Conservation (phyloP, 1,140 invertebrate species). For the Trichogramma pretiosum region DNA sequence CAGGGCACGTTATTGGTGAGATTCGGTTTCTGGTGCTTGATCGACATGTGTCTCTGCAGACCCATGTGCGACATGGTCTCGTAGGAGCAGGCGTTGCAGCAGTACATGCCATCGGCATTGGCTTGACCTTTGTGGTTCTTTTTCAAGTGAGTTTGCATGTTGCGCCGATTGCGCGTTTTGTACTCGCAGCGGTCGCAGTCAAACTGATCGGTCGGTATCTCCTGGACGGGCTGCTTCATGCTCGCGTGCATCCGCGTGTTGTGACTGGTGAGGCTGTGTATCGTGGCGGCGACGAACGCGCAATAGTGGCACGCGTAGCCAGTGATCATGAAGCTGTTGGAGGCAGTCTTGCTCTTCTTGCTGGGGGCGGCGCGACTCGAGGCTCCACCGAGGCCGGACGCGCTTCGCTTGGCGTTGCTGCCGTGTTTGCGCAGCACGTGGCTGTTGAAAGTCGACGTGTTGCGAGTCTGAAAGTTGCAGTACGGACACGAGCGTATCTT, state of each 20-base stretch:
- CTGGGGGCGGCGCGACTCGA: background rate
- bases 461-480: conserved; percentile 27
- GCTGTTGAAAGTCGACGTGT: conserved; percentile 29
- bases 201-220: conserved; percentile 14
- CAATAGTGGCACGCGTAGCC: conserved; percentile 14
- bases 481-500: conserved; percentile 26
- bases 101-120: conserved; percentile 13
- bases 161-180: background rate
- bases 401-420: no score
- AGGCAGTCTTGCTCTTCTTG: background rate
- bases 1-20: background rate
- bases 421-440: conserved; percentile 39
- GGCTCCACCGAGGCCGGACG: background rate
- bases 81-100: conserved; percentile 24
- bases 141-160: conserved; percentile 10
- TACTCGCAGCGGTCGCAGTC: conserved; percentile 21
- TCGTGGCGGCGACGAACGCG: conserved; percentile 7
- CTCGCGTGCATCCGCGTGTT: background rate
- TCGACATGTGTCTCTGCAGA: conserved; percentile 21
- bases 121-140: background rate
- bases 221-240: conserved; percentile 18
- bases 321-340: conserved; percentile 1
- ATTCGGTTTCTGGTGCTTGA: conserved; percentile 18
- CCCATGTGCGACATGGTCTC: conserved; percentile 18
- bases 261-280: conserved; percentile 4